Evolutionary conservation across 1,140 invertebrate species (phyloP), one percentile per base, ranked within the genome.

Genomic region (Zaprionus ghesquierei): DNA sequence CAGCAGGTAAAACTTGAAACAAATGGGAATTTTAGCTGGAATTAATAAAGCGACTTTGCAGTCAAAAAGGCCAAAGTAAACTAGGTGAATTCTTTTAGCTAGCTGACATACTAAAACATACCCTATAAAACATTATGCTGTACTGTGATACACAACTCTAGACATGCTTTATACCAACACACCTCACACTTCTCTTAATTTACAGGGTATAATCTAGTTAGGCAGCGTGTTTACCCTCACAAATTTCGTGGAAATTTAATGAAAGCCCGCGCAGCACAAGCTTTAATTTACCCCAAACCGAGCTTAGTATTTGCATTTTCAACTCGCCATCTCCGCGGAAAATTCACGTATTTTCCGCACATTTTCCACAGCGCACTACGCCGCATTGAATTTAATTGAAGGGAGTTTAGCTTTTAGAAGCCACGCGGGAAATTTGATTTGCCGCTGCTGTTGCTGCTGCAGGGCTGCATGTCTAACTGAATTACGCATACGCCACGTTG

Each of bases 401-500:
- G 18, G 9, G 3, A 20, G 18, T 12, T 35, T 23, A 27, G 23
- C 10, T 29, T 29, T 27, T 41, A 41, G 12, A 15, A 68, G 12
- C 15, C n/a, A 15, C n/a, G 4, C 49, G 35, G 49, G 29, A 2
- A 51, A 53, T 60, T 60, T 10, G 23, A 58, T 46, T 58, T 58
- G 49, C n/a, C 8, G 27, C 13, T 15, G 35, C 35, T 15, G 6
- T 6, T 15, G 35, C n/a, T 15, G 35, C n/a, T 38, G n/a, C 35
- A 38, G 35, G n/a, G 5, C 31, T 29, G 58, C 23, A 38, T 46
- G 15, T 15, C 6, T 29, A 61, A 69, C 12, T 15, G 44, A 55
- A 80, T 75, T 75, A 76, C 71, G 60, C 22, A 54, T 80, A 71
- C 65, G 71, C 60, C 44, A 29, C 49, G 46, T 58, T 41, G 41